These are phyloP conservation scores for Polydrusus tereticollis DNA, from an alignment of 2,888 invertebrate genomes.

Conservation along the genomic window DNA sequence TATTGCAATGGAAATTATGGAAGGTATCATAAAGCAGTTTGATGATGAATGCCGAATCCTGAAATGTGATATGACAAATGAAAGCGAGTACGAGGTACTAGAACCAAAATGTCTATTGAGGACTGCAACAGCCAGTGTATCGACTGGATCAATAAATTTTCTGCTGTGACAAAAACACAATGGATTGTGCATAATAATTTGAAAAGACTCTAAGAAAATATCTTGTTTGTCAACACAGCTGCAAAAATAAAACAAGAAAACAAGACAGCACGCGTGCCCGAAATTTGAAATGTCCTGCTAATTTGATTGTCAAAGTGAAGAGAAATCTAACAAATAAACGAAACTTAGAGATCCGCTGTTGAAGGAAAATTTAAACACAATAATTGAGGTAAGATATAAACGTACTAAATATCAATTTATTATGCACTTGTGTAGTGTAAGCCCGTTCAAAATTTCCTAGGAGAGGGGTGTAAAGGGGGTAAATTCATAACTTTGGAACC, in stretches of 20 bases:
- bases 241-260: slow-evolving; percentile 40
- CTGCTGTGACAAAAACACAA: slow-evolving; percentile 29
- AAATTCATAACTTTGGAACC: no score
- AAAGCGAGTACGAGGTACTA: slow-evolving; percentile 37
- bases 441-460: no score
- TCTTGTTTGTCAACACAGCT: no score
- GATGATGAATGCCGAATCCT: no score
- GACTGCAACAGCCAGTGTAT: slow-evolving; percentile 37
- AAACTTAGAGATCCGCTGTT: no score
- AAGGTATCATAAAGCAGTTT: no score
- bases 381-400: slow-evolving; percentile 12
- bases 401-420: not conserved
- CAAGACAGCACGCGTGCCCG: slow-evolving; percentile 30
- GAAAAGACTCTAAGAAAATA: slow-evolving; percentile 30
- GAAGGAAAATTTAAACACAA: no score
- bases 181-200: slow-evolving; percentile 29
- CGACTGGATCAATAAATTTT: slow-evolving; percentile 31
- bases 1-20: no score
- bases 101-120: slow-evolving; percentile 38
- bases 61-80: slow-evolving; percentile 36
- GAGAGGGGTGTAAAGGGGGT: no score
- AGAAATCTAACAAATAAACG: slow-evolving; percentile 28
- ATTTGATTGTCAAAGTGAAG: slow-evolving; percentile 15
- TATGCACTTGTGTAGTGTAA: no score
- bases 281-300: no score